Evolutionary conservation across 2,797 vertebrate genomes (phyloP).

Genomic region (Ficedula albicollis): DNA sequence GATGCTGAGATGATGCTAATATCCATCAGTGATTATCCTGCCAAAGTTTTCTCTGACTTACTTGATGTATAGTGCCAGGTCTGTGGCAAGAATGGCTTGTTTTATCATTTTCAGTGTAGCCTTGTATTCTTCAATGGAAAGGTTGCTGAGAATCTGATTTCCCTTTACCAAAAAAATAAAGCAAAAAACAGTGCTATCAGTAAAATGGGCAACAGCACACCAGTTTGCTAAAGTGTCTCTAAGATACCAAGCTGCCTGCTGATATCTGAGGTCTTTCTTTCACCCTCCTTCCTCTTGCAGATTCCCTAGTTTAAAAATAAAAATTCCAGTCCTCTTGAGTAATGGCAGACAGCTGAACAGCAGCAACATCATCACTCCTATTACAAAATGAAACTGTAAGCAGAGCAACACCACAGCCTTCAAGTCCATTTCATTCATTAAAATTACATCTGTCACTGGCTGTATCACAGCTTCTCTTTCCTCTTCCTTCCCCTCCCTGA

Average conservation of each 20-base stretch:
- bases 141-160: conserved; percentile 93
- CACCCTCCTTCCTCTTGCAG: not conserved
- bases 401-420: not conserved
- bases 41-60: conserved; percentile 75
- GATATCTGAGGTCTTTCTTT: not conserved
- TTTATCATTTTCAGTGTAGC: conserved; percentile 93
- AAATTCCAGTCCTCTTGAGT: not conserved
- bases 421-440: not conserved
- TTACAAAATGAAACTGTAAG: not conserved
- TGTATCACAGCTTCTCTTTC: not conserved
- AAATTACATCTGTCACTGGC: not conserved
- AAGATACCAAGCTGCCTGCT: not conserved
- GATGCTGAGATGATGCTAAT: not conserved
- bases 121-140: conserved; percentile 96
- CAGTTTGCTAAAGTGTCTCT: not conserved
- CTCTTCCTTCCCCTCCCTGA: not conserved
- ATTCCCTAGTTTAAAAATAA: conserved; percentile 26
- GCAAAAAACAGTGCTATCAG: not conserved
- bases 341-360: not conserved
- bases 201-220: not conserved
- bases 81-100: conserved; percentile 94
- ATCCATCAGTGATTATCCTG: not conserved
- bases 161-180: conserved; percentile 78
- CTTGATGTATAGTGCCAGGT: conserved; percentile 96
- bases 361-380: not conserved